These are phyloP conservation scores for Origma solitaria DNA, from an alignment of 2,113 vertebrate species.

Conservation along the genomic window DNA sequence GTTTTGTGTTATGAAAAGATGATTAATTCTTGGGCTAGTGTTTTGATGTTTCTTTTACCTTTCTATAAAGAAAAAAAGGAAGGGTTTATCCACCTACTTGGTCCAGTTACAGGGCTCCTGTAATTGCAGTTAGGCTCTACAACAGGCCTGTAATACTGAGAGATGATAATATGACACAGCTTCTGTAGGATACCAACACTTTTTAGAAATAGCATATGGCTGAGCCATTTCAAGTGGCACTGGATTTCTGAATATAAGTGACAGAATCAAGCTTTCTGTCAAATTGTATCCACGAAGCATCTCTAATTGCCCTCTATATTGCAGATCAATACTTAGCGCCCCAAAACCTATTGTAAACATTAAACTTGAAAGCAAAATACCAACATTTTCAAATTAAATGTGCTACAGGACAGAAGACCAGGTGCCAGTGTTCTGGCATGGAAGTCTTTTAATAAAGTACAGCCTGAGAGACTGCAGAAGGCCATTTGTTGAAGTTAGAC, in stretches of 20 bases:
- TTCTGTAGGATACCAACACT: not conserved
- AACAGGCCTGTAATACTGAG: not conserved
- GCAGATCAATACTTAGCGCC: not conserved
- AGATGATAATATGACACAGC: not conserved
- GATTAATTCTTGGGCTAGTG: not conserved
- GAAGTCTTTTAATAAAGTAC: not conserved
- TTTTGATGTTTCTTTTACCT: not conserved
- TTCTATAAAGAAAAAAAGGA: not conserved
- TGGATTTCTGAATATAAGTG: not conserved
- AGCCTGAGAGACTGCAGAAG: not conserved
- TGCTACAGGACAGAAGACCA: not conserved
- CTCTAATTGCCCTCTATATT: not conserved
- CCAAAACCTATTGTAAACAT: not conserved
- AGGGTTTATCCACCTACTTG: not conserved
- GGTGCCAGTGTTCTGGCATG: not conserved
- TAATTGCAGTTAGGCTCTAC: not conserved
- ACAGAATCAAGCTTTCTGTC: not conserved
- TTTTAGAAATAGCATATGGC: not conserved
- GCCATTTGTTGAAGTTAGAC: not conserved
- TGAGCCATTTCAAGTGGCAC: not conserved
- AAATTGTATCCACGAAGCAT: not conserved
- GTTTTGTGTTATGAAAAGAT: not conserved
- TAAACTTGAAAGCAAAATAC: not conserved
- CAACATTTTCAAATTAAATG: not conserved
- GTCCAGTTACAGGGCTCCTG: not conserved